Conservation (phyloP, 2,113 vertebrate genomes). For the human (Homo sapiens) region DNA sequence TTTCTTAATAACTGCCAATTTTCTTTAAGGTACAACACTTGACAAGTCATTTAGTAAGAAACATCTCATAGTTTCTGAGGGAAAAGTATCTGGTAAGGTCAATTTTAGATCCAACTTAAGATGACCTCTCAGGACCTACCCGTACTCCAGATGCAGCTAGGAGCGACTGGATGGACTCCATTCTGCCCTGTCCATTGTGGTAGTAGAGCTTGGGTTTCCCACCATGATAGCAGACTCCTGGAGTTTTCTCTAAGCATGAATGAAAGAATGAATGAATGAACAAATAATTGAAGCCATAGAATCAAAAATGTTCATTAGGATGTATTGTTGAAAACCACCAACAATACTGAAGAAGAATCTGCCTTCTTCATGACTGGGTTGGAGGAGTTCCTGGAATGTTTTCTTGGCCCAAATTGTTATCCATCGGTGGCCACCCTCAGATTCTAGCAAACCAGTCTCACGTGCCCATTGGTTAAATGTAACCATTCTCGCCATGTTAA, state of each 20-base stretch:
- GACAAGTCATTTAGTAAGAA: neutral
- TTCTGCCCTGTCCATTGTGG: conserved; percentile 87
- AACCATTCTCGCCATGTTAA: neutral
- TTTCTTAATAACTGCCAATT: neutral
- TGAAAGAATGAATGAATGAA: neutral
- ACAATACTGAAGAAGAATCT: neutral
- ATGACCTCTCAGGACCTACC: conserved; percentile 71
- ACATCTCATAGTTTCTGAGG: neutral
- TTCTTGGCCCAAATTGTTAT: neutral
- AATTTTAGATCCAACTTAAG: neutral
- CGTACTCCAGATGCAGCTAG: conserved; percentile 85
- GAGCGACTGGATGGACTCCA: conserved; percentile 91
- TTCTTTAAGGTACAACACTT: neutral
- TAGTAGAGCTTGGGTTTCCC: conserved; percentile 86
- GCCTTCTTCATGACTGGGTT: neutral
- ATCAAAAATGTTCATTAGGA: neutral
- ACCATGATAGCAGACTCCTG: conserved; percentile 78
- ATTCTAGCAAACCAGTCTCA: neutral
- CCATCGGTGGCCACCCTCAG: rapidly evolving
- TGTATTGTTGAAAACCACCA: neutral
- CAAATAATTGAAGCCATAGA: neutral
- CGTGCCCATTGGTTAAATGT: neutral
- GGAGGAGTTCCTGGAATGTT: neutral
- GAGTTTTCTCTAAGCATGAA: neutral
- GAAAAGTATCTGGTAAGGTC: neutral